Base-by-base conservation (phyloP, 2,797 vertebrate species). In the Lateolabrax maculatus region DNA sequence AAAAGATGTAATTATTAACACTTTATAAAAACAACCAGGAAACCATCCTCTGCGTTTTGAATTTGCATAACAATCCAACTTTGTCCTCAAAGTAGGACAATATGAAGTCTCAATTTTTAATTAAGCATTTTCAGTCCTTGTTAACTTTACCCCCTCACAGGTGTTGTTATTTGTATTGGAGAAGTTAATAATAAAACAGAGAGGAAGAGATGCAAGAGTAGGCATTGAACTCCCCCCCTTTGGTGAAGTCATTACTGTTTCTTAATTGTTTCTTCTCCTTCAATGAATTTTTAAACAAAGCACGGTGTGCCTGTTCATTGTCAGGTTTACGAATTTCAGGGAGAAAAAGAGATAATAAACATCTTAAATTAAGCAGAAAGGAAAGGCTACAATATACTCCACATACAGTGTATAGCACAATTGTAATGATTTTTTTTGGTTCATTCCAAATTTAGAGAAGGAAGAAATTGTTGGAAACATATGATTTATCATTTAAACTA, bases 231-330 rank as follows among this genome's bases (percentile, higher is more conserved):
- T 37, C 73, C 78, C 73, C 75, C 76, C 78, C 66, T 71, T 70
- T 65, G 74, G 70, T 68, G 78, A 85, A 90, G 79, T 83, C 79
- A 89, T 93, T 84, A 88, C 76, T 72, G 31, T 80, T 77, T 77
- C 63, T 78, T 88, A 89, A 93, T 89, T 92, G 88, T 90, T 92
- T 93, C 85, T 92, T 93, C 87, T 82, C 81, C 88, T 85, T 88
- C 75, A 71, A 11, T 91, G 78, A 84, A 65, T 89, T 80, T 65
- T 66, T 62, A 65, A 81, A 76, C 64, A 60, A 19, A 75, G 60
- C 72, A 80, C 80, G 61, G 71, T 70, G 49, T 64, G 77, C 63
- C 75, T 86, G 79, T 86, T 88, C 77, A 79, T 62, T 25, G 57
- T 84, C 75, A 77, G 62, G 89, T 80, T 72, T 41, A 61, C 44